Conservation (phyloP, 2,797 vertebrate species). For the Ataeniobius toweri region DNA sequence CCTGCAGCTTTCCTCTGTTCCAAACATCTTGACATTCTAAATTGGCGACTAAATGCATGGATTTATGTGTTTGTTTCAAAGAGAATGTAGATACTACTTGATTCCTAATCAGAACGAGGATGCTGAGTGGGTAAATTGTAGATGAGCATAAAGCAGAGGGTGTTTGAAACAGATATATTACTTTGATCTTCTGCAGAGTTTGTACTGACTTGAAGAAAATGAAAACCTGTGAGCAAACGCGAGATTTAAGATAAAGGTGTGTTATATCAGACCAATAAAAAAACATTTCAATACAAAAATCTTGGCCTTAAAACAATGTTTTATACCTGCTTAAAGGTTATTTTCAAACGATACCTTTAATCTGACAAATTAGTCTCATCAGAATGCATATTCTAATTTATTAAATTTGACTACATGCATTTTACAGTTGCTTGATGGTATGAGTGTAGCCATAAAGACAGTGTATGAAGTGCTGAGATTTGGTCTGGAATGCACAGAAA, state of each 20-base stretch:
- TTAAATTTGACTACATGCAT: not conserved
- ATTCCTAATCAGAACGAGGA: constrained; percentile 29
- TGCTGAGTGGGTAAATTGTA: constrained; percentile 39
- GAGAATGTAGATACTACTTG: constrained; percentile 23
- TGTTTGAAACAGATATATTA: constrained; percentile 14
- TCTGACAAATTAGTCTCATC: not conserved
- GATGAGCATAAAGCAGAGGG: constrained; percentile 16
- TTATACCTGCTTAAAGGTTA: not conserved
- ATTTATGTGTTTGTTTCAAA: constrained; percentile 10
- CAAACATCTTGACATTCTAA: constrained; percentile 6
- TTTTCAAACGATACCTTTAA: not conserved
- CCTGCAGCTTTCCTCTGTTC: constrained; percentile 4
- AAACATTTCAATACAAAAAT: not conserved
- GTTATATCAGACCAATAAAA: not conserved
- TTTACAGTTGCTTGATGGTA: not conserved
- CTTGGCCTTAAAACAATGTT: not conserved
- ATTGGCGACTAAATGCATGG: not conserved
- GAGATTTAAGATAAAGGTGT: not conserved
- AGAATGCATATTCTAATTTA: not conserved
- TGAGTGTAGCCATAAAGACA: constrained; percentile 3
- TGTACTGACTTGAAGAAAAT: too few relatives aligned
- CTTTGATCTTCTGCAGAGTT: not conserved
- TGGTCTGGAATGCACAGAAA: constrained; percentile 46
- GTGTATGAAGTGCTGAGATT: constrained; percentile 38
- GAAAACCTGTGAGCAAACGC: not conserved